Base-by-base conservation (phyloP, 2,797 vertebrate species). In the Mionectes olivaceus region DNA sequence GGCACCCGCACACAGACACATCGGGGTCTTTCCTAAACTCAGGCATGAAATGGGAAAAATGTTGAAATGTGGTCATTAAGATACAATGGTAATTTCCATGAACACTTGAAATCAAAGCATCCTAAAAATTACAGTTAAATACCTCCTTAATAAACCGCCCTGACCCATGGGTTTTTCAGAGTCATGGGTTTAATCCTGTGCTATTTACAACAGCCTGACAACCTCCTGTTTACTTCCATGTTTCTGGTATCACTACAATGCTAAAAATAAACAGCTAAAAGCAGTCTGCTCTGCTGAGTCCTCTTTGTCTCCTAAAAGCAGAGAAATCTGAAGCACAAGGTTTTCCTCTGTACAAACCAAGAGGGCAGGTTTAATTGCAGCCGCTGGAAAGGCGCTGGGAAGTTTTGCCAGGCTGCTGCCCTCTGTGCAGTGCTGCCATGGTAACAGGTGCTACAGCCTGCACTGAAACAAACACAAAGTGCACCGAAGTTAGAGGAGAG, bases 221-320 rank as follows among this genome's bases (percentile, higher is more conserved):
- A 97, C 97, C 96, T 97, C 96, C 95, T 98, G 96, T 98, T 98
- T 98, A 97, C 95, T 95, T 97, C 92, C 95, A 96, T 98, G 97
- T 97, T 98, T 98, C 96, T 97, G 96, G 94, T 97, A 96, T 97
- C 96, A 79, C 92, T 96, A 77, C 94, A 82, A 59, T 63, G 96
- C 98, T 98, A 98, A 98, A 98, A 98, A 98, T 98, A 97, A 97
- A 97, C 69, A 77, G 97, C 97, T 97, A 97, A 98, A 97, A 97
- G 96, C 28, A 10, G 95, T 85, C 94, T 90, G 85, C 96, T 94
- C 95, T 92, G 92, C 93, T 43, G 96, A 95, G 96, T 92, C 83
- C 89, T 95, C 95, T 97, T 97, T 96, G 96, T 95, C 92, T 97
- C 90, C 96, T 93, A 81, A 94, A 93, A 46, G 92, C 95, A 52